phyloP scores from a whole-genome alignment of 2,113 vertebrate genomes.

The Brachypteracias leptosomus region DNA sequence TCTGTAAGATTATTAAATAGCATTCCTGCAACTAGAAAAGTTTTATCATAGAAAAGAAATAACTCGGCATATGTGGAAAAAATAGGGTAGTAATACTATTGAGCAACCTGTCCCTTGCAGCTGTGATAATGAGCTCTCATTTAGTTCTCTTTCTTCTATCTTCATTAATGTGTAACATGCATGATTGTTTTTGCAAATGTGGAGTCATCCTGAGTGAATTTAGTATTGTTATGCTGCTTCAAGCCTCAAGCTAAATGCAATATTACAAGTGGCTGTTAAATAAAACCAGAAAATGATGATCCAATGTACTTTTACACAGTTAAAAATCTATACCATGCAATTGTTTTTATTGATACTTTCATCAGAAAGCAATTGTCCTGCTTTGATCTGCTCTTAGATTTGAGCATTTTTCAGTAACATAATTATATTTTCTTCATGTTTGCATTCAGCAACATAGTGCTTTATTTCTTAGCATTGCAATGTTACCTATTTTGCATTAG shows the following conservation, averaged over 20 bases:
- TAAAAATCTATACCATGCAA: not conserved
- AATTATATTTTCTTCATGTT: not conserved
- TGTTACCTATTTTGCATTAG: not conserved
- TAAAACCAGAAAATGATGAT: not conserved
- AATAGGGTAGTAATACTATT: not conserved
- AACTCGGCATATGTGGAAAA: not conserved
- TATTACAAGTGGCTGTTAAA: not conserved
- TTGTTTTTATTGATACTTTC: not conserved
- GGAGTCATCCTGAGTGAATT: not conserved
- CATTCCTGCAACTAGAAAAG: not conserved
- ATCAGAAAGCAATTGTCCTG: not conserved
- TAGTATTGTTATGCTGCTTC: not conserved
- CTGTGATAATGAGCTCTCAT: not conserved
- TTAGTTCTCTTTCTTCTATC: not conserved
- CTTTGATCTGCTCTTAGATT: not conserved
- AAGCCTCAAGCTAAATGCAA: not conserved
- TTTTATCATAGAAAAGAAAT: not conserved
- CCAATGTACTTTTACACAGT: not conserved
- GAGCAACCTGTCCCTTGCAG: not conserved
- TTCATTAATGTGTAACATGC: not conserved
- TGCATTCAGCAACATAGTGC: not conserved
- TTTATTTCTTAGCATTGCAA: not conserved
- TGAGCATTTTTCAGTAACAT: not conserved
- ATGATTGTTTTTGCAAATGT: not conserved
- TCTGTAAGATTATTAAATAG: not conserved